These are phyloP conservation scores for Drosophila pseudotakahashii DNA, from an alignment of 2,888 invertebrate species.

Conservation along the genomic window DNA sequence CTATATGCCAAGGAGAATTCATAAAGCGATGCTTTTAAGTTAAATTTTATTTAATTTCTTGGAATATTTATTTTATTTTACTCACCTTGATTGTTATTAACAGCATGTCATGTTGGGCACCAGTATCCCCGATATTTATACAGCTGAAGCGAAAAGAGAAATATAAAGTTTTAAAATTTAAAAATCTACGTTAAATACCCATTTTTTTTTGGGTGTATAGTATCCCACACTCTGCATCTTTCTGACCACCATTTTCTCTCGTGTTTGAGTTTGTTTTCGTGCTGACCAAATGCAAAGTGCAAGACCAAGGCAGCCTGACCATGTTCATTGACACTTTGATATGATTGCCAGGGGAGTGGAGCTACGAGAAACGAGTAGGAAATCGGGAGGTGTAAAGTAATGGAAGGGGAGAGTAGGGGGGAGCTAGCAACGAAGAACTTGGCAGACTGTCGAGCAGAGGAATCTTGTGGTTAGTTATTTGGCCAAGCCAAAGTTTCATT, in stretches of 20 bases:
- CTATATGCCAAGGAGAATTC: neutral
- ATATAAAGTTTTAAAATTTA: no score
- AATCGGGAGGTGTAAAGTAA: constrained; percentile 1
- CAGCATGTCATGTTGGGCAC: constrained; percentile 4
- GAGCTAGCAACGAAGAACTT: neutral
- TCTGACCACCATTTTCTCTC: no score
- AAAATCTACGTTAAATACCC: no score
- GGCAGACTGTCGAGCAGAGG: constrained; percentile 7
- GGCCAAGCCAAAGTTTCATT: constrained; percentile 58
- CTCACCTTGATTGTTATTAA: constrained; percentile 14
- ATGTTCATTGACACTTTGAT: constrained; percentile 67
- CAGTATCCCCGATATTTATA: neutral
- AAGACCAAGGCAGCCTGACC: constrained; percentile 31
- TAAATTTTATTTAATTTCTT: neutral
- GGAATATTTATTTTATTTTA: neutral
- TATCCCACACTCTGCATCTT: neutral
- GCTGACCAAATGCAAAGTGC: constrained; percentile 54
- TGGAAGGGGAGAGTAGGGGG: no score
- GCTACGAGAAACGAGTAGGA: no score
- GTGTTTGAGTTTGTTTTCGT: constrained; percentile 12
- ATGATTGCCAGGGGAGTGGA: constrained; percentile 52
- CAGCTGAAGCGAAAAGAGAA: constrained; percentile 5
- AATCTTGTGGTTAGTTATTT: constrained; percentile 37
- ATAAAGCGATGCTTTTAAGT: neutral
- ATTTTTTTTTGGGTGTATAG: no score